Conservation (phyloP, 2,888 invertebrate genomes). For the Amphipoea oculea region DNA sequence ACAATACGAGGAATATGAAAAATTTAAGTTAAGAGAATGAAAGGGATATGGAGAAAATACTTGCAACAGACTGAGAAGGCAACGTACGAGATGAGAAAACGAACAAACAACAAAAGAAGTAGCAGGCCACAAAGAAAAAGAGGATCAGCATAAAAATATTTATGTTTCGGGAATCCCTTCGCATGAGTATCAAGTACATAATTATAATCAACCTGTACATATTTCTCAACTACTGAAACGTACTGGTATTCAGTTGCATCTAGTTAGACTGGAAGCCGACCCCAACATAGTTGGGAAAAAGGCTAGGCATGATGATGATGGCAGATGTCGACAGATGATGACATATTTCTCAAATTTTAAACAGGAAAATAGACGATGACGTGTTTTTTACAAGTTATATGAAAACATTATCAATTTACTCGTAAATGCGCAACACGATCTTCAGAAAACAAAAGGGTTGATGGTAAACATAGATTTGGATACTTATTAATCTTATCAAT, state of each 20-base stretch:
- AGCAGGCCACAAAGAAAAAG: constrained; percentile 10
- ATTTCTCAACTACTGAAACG: too few relatives aligned
- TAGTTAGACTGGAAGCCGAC: too few relatives aligned
- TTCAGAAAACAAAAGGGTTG: constrained; percentile 23
- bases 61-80: not conserved
- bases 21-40: not conserved
- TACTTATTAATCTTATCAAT: constrained; percentile 35
- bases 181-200: not conserved
- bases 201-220: not conserved
- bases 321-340: too few relatives aligned
- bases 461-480: constrained; percentile 22
- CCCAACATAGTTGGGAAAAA: too few relatives aligned
- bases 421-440: constrained; percentile 14
- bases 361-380: constrained; percentile 22
- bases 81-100: not conserved
- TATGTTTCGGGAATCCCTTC: not conserved
- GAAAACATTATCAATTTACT: constrained; percentile 21
- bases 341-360: constrained; percentile 5
- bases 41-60: not conserved
- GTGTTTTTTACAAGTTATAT: constrained; percentile 13
- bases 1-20: not conserved
- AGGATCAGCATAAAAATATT: not conserved
- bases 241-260: too few relatives aligned
- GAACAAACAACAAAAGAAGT: not conserved
- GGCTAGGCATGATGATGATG: too few relatives aligned